Evolutionary conservation across 1,140 invertebrate genomes (phyloP).

Genomic region (Protaetia brevitarsis): DNA sequence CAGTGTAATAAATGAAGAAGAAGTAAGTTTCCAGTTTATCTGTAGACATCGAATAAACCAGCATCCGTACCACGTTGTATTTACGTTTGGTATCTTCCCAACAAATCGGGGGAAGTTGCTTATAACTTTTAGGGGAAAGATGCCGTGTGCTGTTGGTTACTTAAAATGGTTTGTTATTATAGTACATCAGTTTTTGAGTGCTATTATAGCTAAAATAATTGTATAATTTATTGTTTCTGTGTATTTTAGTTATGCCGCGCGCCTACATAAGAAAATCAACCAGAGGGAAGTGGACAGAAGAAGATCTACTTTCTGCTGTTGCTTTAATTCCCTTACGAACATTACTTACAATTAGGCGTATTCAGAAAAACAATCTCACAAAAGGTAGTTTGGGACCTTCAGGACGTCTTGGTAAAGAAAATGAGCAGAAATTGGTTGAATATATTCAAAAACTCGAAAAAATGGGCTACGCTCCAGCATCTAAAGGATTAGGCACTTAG

Average conservation of each 20-base stretch:
- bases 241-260: neutral
- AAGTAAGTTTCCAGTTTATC: too few species aligned
- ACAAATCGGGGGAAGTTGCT: neutral
- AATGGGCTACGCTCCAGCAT: neutral
- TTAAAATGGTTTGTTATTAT: too few species aligned
- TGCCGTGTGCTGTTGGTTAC: neutral
- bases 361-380: neutral
- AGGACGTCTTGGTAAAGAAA: neutral
- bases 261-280: neutral
- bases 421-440: neutral
- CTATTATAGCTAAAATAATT: neutral
- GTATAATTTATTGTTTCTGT: neutral
- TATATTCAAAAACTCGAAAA: neutral
- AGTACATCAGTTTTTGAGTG: neutral
- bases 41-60: neutral
- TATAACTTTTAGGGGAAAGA: neutral
- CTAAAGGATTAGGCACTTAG: neutral
- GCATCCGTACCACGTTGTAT: too few species aligned
- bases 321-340: too few species aligned
- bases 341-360: too few species aligned
- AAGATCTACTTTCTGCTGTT: neutral
- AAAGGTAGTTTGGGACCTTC: neutral
- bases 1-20: neutral
- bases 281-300: neutral
- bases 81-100: too few species aligned